A percentile compares a stretch with the other conserved stretches of the same genome.
These are phyloP conservation scores for Propithecus coquereli DNA, from an alignment of 2,113 vertebrate species.

Conservation along the genomic window DNA sequence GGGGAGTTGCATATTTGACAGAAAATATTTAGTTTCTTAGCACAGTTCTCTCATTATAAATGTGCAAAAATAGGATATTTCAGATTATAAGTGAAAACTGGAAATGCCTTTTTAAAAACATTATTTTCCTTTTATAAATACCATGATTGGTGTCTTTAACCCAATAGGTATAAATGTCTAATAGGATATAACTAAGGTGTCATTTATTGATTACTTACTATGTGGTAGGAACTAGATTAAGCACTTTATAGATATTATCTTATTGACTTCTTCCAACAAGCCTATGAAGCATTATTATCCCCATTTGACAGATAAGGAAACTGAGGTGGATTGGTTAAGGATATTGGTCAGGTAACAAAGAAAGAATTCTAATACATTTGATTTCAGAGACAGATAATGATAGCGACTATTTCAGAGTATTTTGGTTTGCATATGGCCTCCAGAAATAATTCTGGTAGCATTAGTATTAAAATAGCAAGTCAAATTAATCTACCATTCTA, in stretches of 20 bases:
- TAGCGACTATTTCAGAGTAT: neutral
- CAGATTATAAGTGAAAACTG: neutral
- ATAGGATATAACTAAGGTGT: neutral
- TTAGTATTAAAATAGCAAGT: conserved; percentile 15
- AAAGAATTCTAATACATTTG: neutral
- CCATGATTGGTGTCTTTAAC: neutral
- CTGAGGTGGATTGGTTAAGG: neutral
- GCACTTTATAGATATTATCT: neutral
- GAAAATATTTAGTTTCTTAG: neutral
- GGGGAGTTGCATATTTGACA: neutral
- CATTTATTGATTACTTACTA: neutral
- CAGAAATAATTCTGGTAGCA: conserved; percentile 8
- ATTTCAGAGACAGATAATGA: neutral
- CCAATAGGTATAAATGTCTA: neutral
- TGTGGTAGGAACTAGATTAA: neutral
- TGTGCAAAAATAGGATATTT: neutral
- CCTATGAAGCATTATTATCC: neutral
- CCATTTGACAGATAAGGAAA: neutral
- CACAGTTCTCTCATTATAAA: neutral
- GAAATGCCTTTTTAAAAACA: neutral
- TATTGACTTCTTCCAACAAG: neutral
- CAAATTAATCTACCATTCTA: neutral
- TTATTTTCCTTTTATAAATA: neutral
- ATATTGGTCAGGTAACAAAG: neutral
- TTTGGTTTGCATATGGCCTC: neutral